Evolutionary conservation across 2,888 invertebrate species (phyloP), one percentile per base, ranked within the genome.

Genomic region (Pyrrhia umbra): DNA sequence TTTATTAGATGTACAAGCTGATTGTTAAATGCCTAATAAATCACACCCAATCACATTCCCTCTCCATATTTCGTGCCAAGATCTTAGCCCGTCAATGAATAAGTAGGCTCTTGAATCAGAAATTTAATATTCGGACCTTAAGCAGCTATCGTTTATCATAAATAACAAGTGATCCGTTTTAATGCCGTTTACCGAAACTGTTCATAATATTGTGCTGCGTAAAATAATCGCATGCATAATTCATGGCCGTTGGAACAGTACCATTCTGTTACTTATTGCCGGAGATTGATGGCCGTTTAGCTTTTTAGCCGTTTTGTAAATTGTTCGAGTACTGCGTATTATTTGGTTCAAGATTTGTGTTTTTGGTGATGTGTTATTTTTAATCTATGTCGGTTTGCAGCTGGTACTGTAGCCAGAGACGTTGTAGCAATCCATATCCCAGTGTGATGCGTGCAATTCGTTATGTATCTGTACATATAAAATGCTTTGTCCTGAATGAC

Each of bases 141-240:
- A 77, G 71, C 42, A 67, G 61, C 62, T 49, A 59, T 57, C 64
- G 59, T 66, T 78, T 66, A 76, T 69, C 59, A 76, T 69, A 76
- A 77, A 73, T 72, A 79, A 69, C 62, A 58, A 68, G 65, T 61
- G 62, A 74, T 65, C 67, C 52, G 46, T 63, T 75, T 77, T 76
- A 81, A 79, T 64, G 37, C 75, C 59, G 52, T 71, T 62, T 43
- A 50, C 62, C 18, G 40, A 51, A 55, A 75, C 73, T 63, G 73
- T 55, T 52, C 68, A 54, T 75, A 78, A 74, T 68, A 70, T 79
- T 77, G 77, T 78, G 69, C 74, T 46, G 55, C 68, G 55, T 69
- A 66, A 77, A 79, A 82, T 80, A 82, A 82, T 75, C 75, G 65
- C 72, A 72, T 84, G 77, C 77, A 74, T 85, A 80, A 83, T 84